Conservation (phyloP, 1,140 invertebrate genomes). For the Cydia pomonella region DNA sequence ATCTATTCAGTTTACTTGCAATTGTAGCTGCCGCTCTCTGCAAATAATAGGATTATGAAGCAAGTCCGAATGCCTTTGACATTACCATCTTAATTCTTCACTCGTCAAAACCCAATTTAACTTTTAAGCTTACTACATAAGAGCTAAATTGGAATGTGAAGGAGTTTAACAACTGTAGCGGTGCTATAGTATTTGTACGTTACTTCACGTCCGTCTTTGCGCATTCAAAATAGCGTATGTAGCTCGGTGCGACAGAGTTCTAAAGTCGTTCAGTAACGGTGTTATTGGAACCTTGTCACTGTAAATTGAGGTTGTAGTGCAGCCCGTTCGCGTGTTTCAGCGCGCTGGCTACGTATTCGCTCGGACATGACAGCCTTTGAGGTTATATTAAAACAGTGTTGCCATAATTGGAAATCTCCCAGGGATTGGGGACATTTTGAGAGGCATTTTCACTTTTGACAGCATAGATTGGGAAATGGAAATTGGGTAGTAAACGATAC, state of each 20-base stretch:
- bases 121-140: slow-evolving; percentile 38
- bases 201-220: slow-evolving; percentile 43
- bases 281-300: slow-evolving; percentile 55
- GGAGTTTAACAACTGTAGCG: not conserved
- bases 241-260: slow-evolving; percentile 51
- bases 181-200: slow-evolving; percentile 36
- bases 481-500: not conserved
- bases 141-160: slow-evolving; percentile 33
- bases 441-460: slow-evolving; percentile 1
- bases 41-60: slow-evolving; percentile 51
- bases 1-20: slow-evolving; percentile 39
- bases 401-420: slow-evolving; percentile 41
- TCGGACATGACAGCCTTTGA: slow-evolving; percentile 70
- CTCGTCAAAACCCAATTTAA: slow-evolving; percentile 35
- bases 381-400: slow-evolving; percentile 62
- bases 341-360: slow-evolving; percentile 63
- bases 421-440: slow-evolving; percentile 16
- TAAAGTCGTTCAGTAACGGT: slow-evolving; percentile 43
- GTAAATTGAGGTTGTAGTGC: slow-evolving; percentile 37
- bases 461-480: not conserved
- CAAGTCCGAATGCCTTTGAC: slow-evolving; percentile 54
- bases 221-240: slow-evolving; percentile 50
- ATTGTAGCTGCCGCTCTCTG: slow-evolving; percentile 45
- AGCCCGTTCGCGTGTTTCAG: slow-evolving; percentile 51
- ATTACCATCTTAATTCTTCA: slow-evolving; percentile 37